Evolutionary conservation across 1,140 invertebrate species (phyloP), one percentile per base, ranked within the genome.

Genomic region (Halyomorpha halys): DNA sequence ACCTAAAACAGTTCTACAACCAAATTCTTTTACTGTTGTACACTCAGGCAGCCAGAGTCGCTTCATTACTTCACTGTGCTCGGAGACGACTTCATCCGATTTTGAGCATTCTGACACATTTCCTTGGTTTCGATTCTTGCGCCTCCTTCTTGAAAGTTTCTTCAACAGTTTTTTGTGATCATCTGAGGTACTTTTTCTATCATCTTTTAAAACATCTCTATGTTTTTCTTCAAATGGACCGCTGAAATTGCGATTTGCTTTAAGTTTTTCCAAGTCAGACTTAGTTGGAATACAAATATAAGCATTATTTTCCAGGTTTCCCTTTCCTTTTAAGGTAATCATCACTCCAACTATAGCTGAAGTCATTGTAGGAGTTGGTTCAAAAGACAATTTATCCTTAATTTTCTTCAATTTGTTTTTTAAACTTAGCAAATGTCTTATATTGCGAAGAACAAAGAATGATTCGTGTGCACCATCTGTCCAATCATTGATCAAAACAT

Each of bases 401-500:
- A 54, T 16, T 19, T 63, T 56, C 45, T 53, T 53, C 44, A 60
- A 59, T 39, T 39, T 53, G 39, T 44, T 56, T 62, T 62, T 45
- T 39, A 63, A 34, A 44, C 18, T 56, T 19, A 44, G n/a, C 15
- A 67, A 62, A 21, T 56, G 25, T 18, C 19, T 59, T 23, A 49
- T 59, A 65, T 64, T 68, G 15, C 65, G 54, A 19, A 68, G 59
- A 19, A 66, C 64, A 54, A 62, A 68, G 25, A 66, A 66, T 25
- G 62, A 44, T 21, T 25, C 30, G 25, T 18, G 34, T 18, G 27
- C 23, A 59, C 54, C 23, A 34, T 69, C 62, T 54, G 72, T 71
- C 89, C 88, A 91, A 68, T 90, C 87, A 34, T 78, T 80, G 51
- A 86, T 69, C 14, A 94, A 74, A 49, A 81, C 71, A 27, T 75